Percentiles rank a stretch among this genome's conserved stretches.
These are phyloP conservation scores for Drosophila ochracea DNA, from an alignment of 2,888 invertebrate species.

Conservation along the genomic window DNA sequence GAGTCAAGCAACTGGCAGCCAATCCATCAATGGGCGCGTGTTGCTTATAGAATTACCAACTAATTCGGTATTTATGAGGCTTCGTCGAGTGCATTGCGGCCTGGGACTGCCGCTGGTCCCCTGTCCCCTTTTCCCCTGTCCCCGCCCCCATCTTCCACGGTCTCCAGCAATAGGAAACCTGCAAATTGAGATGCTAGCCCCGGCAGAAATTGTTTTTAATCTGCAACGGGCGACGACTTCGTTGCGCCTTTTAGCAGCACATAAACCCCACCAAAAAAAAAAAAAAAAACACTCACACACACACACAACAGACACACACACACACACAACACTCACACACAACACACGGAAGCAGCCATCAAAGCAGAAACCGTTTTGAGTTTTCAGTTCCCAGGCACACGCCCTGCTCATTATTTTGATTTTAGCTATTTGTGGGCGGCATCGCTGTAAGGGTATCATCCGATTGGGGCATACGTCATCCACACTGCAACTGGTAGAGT, in stretches of 20 bases:
- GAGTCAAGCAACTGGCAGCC: slow-evolving; percentile 44
- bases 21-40: slow-evolving; percentile 84
- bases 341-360: slow-evolving; percentile 22
- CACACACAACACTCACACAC: slow-evolving; percentile 1
- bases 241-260: slow-evolving; percentile 61
- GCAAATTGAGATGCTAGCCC: slow-evolving; percentile 75
- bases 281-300: background rate
- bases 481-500: background rate
- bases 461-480: slow-evolving; percentile 14
- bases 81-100: slow-evolving; percentile 73
- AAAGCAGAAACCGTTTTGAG: slow-evolving; percentile 36
- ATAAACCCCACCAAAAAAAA: slow-evolving; percentile 37
- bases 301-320: slow-evolving; percentile 5
- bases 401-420: slow-evolving; percentile 62
- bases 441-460: slow-evolving; percentile 32
- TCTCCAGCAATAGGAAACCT: slow-evolving; percentile 56
- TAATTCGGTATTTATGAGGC: slow-evolving; percentile 84
- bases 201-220: slow-evolving; percentile 70
- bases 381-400: slow-evolving; percentile 44
- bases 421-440: slow-evolving; percentile 47
- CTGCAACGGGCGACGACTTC: slow-evolving; percentile 56
- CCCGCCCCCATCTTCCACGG: background rate
- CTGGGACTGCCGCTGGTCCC: slow-evolving; percentile 15
- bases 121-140: background rate
- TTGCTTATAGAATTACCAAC: slow-evolving; percentile 85